Conservation (phyloP, 2,797 vertebrate genomes). For the Lateolabrax maculatus region DNA sequence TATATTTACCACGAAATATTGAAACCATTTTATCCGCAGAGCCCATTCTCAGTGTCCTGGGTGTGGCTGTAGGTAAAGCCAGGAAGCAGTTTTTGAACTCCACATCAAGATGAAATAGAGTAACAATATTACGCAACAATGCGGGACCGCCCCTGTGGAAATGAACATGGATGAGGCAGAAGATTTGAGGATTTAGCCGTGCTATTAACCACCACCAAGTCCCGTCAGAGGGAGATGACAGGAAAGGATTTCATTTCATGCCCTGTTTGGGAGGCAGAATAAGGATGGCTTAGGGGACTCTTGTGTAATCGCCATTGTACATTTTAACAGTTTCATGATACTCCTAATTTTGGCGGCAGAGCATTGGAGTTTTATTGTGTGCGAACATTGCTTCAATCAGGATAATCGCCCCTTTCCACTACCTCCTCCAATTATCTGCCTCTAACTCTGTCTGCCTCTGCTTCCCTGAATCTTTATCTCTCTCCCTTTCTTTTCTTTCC, state of each 20-base stretch:
- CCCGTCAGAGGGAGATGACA: constrained; percentile 43
- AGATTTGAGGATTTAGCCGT: constrained; percentile 59
- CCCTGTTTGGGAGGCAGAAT: constrained; percentile 41
- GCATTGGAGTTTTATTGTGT: constrained; percentile 26
- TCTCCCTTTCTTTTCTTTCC: constrained; percentile 20
- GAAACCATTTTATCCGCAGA: background rate
- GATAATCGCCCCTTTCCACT: constrained; percentile 4
- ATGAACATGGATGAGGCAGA: constrained; percentile 36
- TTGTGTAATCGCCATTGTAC: constrained; percentile 48
- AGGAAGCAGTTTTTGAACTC: constrained; percentile 29
- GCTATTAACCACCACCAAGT: constrained; percentile 44
- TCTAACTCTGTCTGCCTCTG: background rate
- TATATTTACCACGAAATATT: background rate
- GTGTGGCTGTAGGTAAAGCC: constrained; percentile 12
- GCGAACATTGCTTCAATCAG: constrained; percentile 27
- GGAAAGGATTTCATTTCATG: constrained; percentile 66
- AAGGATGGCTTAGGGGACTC: constrained; percentile 19
- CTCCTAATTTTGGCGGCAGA: constrained; percentile 56
- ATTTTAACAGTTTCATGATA: constrained; percentile 46
- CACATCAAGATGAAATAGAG: constrained; percentile 34
- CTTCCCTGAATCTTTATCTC: constrained; percentile 1
- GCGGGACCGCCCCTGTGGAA: constrained; percentile 36
- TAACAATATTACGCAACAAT: constrained; percentile 51
- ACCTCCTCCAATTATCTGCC: constrained; percentile 36
- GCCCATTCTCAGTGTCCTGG: background rate